These are phyloP conservation scores for Drosophila biarmipes DNA, from an alignment of 1,140 invertebrate species.

Conservation along the genomic window DNA sequence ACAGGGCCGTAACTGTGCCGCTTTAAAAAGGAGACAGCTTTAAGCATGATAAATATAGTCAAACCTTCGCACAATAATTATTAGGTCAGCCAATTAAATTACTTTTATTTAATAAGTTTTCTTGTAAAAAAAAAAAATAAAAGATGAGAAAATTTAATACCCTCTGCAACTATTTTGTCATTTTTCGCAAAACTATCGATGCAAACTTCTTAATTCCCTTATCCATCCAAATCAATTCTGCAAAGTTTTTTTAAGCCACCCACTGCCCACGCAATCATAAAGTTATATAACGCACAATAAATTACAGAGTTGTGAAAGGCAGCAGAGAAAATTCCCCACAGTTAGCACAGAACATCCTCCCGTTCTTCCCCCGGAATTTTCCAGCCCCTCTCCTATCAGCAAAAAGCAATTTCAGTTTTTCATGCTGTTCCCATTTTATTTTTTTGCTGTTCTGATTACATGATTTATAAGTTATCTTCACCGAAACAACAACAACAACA, in stretches of 20 bases:
- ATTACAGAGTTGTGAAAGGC: conserved; percentile 77
- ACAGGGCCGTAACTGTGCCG: background rate
- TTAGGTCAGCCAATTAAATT: too few species aligned
- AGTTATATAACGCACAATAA: conserved; percentile 82
- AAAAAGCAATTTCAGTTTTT: conserved; percentile 81
- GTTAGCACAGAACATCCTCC: conserved; percentile 40
- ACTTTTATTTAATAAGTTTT: too few species aligned
- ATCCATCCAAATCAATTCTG: conserved; percentile 60
- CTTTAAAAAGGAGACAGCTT: background rate
- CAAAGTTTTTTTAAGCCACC: conserved; percentile 48
- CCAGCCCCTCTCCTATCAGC: conserved; percentile 6
- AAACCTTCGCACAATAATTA: too few species aligned
- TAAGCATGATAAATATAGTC: too few species aligned
- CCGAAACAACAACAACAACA: conserved; percentile 46
- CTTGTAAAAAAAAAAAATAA: too few species aligned
- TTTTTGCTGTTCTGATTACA: conserved; percentile 71
- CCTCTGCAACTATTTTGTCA: conserved; percentile 6
- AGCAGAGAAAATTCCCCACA: conserved; percentile 45
- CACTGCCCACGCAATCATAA: conserved; percentile 61
- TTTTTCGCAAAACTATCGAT: background rate
- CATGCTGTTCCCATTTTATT: conserved; percentile 53
- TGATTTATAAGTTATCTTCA: conserved; percentile 83
- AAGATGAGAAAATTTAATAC: background rate
- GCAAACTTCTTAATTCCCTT: conserved; percentile 35
- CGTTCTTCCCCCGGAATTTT: conserved; percentile 1